phyloP scores from a whole-genome alignment of 1,140 invertebrate genomes.

The Lasaia peninsularis region DNA sequence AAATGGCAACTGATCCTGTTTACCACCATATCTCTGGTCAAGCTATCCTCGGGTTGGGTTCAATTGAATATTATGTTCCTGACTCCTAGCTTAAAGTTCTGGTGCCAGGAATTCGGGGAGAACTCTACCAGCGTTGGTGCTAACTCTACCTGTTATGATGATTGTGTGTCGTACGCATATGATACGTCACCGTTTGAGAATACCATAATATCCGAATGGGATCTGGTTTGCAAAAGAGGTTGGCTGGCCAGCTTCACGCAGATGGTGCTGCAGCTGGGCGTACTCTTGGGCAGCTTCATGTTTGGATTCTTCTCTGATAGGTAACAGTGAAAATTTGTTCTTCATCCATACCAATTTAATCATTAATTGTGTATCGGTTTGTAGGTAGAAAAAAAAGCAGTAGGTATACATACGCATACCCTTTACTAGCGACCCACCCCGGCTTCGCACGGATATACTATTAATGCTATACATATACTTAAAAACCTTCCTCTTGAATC shows the following conservation, averaged over 20 bases:
- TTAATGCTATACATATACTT: too few relatives aligned
- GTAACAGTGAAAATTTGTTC: too few relatives aligned
- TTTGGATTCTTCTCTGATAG: slow-evolving; percentile 74
- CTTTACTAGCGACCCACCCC: too few relatives aligned
- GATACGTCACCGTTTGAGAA: slow-evolving; percentile 58
- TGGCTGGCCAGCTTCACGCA: slow-evolving; percentile 71
- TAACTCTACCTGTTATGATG: slow-evolving; percentile 42
- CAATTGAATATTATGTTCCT: slow-evolving; percentile 67
- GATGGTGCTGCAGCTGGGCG: slow-evolving; percentile 68
- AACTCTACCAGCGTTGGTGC: background rate
- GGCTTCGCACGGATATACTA: too few relatives aligned
- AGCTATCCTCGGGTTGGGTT: slow-evolving; percentile 78
- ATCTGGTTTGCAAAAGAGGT: slow-evolving; percentile 64
- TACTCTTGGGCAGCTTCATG: slow-evolving; percentile 70
- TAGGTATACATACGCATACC: too few relatives aligned
- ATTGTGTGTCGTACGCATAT: slow-evolving; percentile 48
- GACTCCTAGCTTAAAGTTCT: slow-evolving; percentile 42
- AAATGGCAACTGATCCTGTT: slow-evolving; percentile 78
- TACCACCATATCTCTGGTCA: slow-evolving; percentile 71
- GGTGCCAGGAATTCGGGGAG: slow-evolving; percentile 33
- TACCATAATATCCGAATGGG: slow-evolving; percentile 74
- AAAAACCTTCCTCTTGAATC: too few relatives aligned
- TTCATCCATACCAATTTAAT: too few relatives aligned
- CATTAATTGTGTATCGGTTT: too few relatives aligned
- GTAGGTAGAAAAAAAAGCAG: too few relatives aligned